These are phyloP conservation scores for Torymus texanus DNA, from an alignment of 2,888 invertebrate genomes.

Conservation along the genomic window DNA sequence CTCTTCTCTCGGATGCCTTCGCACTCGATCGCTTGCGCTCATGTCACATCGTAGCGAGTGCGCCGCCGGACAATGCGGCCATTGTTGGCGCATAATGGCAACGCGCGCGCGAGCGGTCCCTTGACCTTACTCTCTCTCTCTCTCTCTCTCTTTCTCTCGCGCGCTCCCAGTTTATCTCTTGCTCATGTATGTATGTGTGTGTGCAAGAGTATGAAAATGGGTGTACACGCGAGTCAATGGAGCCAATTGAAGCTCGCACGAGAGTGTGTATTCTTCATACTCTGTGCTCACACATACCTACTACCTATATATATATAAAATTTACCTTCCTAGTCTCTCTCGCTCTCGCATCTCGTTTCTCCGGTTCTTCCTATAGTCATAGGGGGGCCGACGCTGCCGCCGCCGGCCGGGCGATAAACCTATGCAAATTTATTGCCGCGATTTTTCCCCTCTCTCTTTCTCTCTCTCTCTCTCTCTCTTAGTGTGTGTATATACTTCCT, in stretches of 20 bases:
- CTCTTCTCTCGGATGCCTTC: slow-evolving; percentile 60
- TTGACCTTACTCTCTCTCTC: slow-evolving; percentile 65
- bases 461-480: not conserved
- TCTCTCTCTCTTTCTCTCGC: too few relatives aligned
- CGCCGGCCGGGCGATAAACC: slow-evolving; percentile 36
- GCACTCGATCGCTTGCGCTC: slow-evolving; percentile 46
- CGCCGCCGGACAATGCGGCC: slow-evolving; percentile 70
- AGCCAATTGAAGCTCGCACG: too few relatives aligned
- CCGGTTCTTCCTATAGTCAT: slow-evolving; percentile 24
- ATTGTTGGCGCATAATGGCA: slow-evolving; percentile 71
- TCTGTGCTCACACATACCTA: not conserved
- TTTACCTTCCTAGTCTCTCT: not conserved
- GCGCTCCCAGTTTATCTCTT: slow-evolving; percentile 6
- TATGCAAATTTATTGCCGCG: slow-evolving; percentile 50
- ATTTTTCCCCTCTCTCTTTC: slow-evolving; percentile 36
- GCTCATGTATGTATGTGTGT: not conserved
- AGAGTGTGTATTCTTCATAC: not conserved
- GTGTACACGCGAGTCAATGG: not conserved
- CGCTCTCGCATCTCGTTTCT: slow-evolving; percentile 39
- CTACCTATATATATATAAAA: too few relatives aligned
- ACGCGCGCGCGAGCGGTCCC: slow-evolving; percentile 61
- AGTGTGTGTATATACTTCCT: not conserved
- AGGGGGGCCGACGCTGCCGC: not conserved
- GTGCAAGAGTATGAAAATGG: not conserved
- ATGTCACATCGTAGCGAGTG: slow-evolving; percentile 62